phyloP scores from a whole-genome alignment of 1,140 invertebrate species.

The Drosophila athabasca region DNA sequence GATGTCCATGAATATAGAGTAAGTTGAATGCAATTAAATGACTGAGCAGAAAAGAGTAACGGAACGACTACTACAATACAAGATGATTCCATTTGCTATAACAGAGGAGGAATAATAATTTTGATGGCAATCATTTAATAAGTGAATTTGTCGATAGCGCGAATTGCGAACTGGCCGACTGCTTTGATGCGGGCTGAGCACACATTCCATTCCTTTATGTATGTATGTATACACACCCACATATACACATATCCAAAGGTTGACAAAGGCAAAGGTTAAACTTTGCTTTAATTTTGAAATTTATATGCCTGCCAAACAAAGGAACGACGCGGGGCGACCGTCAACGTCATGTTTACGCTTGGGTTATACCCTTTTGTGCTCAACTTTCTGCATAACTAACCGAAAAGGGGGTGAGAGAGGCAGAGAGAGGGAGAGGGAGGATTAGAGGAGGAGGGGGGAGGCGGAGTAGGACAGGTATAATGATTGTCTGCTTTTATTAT shows the following conservation, averaged over 20 bases:
- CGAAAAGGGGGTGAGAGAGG: slow-evolving; percentile 9
- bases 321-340: slow-evolving; percentile 17
- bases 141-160: no score
- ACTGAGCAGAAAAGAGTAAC: no score
- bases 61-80: no score
- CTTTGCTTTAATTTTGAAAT: slow-evolving; percentile 65
- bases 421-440: not conserved
- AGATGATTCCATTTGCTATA: no score
- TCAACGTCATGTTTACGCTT: slow-evolving; percentile 37
- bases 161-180: no score
- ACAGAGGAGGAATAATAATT: no score
- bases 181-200: slow-evolving; percentile 21
- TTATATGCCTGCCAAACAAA: slow-evolving; percentile 36
- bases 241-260: slow-evolving; percentile 1
- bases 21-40: no score
- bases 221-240: slow-evolving; percentile 1
- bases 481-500: slow-evolving; percentile 67
- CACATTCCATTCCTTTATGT: slow-evolving; percentile 16
- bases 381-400: slow-evolving; percentile 64
- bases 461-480: slow-evolving; percentile 3
- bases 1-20: no score
- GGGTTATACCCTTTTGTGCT: slow-evolving; percentile 55
- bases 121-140: no score
- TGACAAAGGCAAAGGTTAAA: slow-evolving; percentile 45
- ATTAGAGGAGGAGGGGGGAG: no score